Evolutionary conservation across 2,113 vertebrate genomes (phyloP).

Genomic region (Bolborhynchus lineola): DNA sequence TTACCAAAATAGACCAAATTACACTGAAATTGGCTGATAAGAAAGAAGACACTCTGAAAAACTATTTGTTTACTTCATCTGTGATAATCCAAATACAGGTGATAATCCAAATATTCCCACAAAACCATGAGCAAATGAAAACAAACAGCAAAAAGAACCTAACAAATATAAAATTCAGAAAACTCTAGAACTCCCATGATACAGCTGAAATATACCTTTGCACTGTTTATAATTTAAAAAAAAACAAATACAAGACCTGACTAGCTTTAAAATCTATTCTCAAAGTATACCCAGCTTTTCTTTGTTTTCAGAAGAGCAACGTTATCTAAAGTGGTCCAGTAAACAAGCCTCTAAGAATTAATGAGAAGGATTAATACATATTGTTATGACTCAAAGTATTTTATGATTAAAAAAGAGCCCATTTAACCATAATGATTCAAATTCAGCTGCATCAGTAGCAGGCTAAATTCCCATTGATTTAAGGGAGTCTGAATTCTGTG

Average conservation of each 20-base stretch:
- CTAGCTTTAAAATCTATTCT: background rate
- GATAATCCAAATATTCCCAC: background rate
- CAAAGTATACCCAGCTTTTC: background rate
- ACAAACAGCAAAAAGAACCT: background rate
- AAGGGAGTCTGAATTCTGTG: constrained; percentile 1
- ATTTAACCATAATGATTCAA: constrained; percentile 56
- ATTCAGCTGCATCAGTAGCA: constrained; percentile 4
- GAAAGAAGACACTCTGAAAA: background rate
- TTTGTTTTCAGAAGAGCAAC: constrained; percentile 1
- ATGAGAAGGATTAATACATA: constrained; percentile 42
- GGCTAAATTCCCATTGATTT: constrained; percentile 30
- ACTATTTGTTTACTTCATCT: background rate
- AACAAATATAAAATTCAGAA: background rate
- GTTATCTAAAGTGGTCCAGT: background rate
- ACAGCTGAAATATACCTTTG: background rate
- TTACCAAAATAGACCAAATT: background rate
- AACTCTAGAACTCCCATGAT: background rate
- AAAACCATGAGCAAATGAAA: background rate
- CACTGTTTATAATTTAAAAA: background rate
- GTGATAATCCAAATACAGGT: background rate
- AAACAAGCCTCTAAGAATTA: constrained; percentile 12
- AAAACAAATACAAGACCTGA: background rate
- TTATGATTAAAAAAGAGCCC: constrained; percentile 55
- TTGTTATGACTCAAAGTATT: constrained; percentile 47
- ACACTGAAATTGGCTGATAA: background rate